Evolutionary conservation across 2,888 invertebrate species (phyloP), one percentile per base, ranked within the genome.

Genomic region (Trimorus sp.): DNA sequence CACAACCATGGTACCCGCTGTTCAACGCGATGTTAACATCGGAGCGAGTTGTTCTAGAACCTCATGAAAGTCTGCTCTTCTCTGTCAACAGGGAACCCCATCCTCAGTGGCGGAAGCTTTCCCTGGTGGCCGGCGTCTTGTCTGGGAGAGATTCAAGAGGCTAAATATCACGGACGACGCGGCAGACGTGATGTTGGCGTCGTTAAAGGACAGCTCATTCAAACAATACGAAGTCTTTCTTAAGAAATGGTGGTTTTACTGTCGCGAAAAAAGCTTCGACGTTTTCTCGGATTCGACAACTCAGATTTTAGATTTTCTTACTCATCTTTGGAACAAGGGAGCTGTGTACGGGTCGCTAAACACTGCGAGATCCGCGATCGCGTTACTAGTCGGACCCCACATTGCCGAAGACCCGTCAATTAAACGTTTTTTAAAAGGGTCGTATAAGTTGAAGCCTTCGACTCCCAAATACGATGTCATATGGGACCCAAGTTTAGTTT

Each of bases 401-500:
- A 62, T 62, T 36, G 82, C 70, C 8, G 66, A 78, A 7, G 68
- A 84, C 53, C 16, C 51, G 4, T 53, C 66, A 36, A 74, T 87
- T 6, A 84, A 83, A 69, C 49, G 85, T 11, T 86, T 86, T 54
- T 70, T 88, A 14, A 86, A 83, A 65, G 84, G 85, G 8, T 73
- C 84, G 15, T 79, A 60, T 8, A 86, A 85, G 40, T 16, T 82
- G 5, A 84, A 83, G 62, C 85, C 85, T 1, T 60, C 84, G 7
- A 73, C 14, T 12, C 84, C 86, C 0, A 86, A 83, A 69, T 87
- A 86, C 75, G 78, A 82, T 7, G 42, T 49, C 7, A 85, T 83
- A 7, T 87, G 86, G 87, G 84, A 87, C 51, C 86, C 85, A 3
- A 66, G 63, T 37, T 65, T 83, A n/a, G 84, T 87, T 56, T 75